phyloP scores from a whole-genome alignment of 2,797 vertebrate genomes.

The Huso huso region DNA sequence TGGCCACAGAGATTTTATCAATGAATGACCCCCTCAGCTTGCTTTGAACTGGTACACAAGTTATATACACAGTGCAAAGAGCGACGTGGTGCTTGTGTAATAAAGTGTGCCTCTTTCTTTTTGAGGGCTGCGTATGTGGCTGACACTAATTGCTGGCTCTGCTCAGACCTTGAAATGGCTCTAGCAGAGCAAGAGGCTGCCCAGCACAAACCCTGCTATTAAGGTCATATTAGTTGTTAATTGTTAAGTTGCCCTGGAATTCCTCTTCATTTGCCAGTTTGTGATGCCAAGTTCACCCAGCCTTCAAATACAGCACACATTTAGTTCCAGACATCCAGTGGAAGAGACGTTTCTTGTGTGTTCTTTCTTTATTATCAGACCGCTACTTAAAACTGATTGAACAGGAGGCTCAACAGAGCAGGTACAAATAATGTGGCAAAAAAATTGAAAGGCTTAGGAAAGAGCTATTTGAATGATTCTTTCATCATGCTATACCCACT shows the following conservation, averaged over 20 bases:
- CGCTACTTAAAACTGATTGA: not conserved
- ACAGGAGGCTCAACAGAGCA: constrained; percentile 14
- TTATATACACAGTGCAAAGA: constrained; percentile 17
- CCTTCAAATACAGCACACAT: constrained; percentile 21
- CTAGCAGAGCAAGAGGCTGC: constrained; percentile 24
- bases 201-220: constrained; percentile 49
- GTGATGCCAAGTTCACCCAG: constrained; percentile 11
- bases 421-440: constrained; percentile 6
- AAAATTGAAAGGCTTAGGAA: constrained; percentile 12
- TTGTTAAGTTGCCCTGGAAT: constrained; percentile 25
- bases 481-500: constrained; percentile 38
- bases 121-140: constrained; percentile 33
- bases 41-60: no score
- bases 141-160: constrained; percentile 44
- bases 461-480: constrained; percentile 22
- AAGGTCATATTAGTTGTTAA: constrained; percentile 25
- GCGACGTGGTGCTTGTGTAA: constrained; percentile 21
- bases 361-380: constrained; percentile 31
- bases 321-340: not conserved
- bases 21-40: no score
- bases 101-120: constrained; percentile 21
- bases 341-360: constrained; percentile 19
- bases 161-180: constrained; percentile 23
- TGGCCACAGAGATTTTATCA: no score
- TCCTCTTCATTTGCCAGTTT: constrained; percentile 35